Base-by-base conservation (phyloP, 2,888 invertebrate genomes). In the Hirtodrosophila trivittata region DNA sequence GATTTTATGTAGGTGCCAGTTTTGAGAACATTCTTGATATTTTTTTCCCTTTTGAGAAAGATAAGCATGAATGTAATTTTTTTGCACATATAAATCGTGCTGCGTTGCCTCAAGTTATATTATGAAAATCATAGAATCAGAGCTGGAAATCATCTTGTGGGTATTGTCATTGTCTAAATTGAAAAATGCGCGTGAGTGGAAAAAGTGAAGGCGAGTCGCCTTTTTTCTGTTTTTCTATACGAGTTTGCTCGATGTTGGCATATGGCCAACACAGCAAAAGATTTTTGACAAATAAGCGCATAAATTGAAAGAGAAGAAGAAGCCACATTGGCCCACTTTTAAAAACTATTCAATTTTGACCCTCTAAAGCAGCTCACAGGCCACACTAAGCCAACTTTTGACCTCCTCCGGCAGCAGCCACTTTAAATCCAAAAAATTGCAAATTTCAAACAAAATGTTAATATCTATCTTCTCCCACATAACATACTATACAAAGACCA, bases 261-360 rank as follows among this genome's bases (percentile, higher is more conserved):
- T 39, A 8, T 4, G 13, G 32, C 41, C 43, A 52, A 38, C 10
- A 5, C 12, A n/a, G 7, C 45, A 42, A 25, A 37, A 51, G 33
- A 43, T 41, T 57, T 57, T 56, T 42, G 60, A 73, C 74, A 73
- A 77, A 73, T 52, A 73, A 73, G 72, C 74, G 75, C 75, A 73
- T 73, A 73, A 75, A 77, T 73, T 68, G 70, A 69, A 64, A 3
- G 5, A 21, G 5, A 21, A 21, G 18, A 54, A 69, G 57, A 62
- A 57, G 43, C 67, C 62, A 67, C 47, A 47, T 54, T 77, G 73
- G 57, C 73, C 73, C 42, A 74, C 56, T 69, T 74, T 21, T 47
- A 46, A 30, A 38, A 58, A 56, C 56, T 66, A 59, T 55, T 55
- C 46, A 58, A 37, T 49, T 51, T 60, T 76, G 77, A 77, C 74